Base-by-base conservation (phyloP, 1,140 invertebrate genomes). In the Drosophila persimilis region DNA sequence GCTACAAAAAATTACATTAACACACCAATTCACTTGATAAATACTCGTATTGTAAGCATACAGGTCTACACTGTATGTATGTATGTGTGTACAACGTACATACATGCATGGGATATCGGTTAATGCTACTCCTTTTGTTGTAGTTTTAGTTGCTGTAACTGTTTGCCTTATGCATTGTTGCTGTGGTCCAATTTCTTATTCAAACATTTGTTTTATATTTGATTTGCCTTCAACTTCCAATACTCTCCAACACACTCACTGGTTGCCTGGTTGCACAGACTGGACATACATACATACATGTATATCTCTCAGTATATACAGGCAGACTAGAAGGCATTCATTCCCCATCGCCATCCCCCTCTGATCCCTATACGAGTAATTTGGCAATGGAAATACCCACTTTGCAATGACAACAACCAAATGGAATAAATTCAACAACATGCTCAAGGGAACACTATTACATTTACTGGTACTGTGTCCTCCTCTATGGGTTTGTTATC, bases 111-210 rank as follows among this genome's bases (percentile, higher is more conserved):
- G 29, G 31, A 51, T 50, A 47, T 76, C 53, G 20, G 57, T 41
- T 39, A 39, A 60, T 51, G 44, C 55, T 67, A 50, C 44, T 48
- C 51, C 22, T 59, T 52, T 60, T 35, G 46, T 52, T 70, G 3
- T 39, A 39, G 9, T 41, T 56, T 39, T 50, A 55, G 9, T 47
- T 45, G 35, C 52, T 26, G 5, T 4, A 26, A 26, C 24, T n/a
- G 17, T 54, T 54, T 29, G 20, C 2, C 35, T 39, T 39, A 4
- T 11, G 35, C 35, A 39, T 11, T 39, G 31, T 35, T 70, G 77
- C 51, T 67, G 63, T 85, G 80, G 80, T 85, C 80, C 81, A 73
- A 80, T 86, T 84, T 80, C 43, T 65, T 65, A 79, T 84, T 84
- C 39, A 52, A 84, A 69, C 45, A 50, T 72, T 66, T 26, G 47